Evolutionary conservation across 2,797 vertebrate species (phyloP).

Genomic region (Huso huso): DNA sequence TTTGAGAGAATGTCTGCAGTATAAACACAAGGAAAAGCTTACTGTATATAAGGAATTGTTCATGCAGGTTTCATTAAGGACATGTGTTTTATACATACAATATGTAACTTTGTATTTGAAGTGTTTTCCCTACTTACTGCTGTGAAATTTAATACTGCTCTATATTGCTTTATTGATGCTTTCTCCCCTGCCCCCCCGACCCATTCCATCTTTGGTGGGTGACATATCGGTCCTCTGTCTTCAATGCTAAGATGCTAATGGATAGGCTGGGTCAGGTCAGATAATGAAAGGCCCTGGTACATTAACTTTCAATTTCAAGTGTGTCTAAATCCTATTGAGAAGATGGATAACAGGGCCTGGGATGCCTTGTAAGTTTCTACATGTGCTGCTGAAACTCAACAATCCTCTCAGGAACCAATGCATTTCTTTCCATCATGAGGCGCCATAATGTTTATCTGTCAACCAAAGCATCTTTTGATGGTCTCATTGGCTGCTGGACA

Average conservation of each 20-base stretch:
- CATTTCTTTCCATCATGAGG: no score
- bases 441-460: no score
- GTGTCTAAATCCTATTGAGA: slow-evolving; percentile 65
- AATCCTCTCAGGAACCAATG: background rate
- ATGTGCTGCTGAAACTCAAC: background rate
- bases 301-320: slow-evolving; percentile 81
- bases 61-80: background rate
- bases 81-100: background rate
- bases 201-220: slow-evolving; percentile 59
- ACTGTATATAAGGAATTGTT: background rate
- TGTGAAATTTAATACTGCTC: no score
- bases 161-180: slow-evolving; percentile 56
- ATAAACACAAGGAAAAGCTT: no score
- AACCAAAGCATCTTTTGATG: no score
- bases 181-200: slow-evolving; percentile 44
- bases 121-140: background rate
- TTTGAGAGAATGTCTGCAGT: no score
- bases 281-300: slow-evolving; percentile 74
- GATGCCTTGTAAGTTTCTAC: background rate
- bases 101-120: background rate
- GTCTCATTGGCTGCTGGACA: no score
- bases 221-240: slow-evolving; percentile 65
- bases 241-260: slow-evolving; percentile 55
- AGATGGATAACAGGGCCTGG: slow-evolving; percentile 62
- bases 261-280: slow-evolving; percentile 63